A percentile compares a stretch with the other conserved stretches of the same genome.
phyloP scores from a whole-genome alignment of 1,140 invertebrate genomes.

The Lordiphosa mommai region DNA sequence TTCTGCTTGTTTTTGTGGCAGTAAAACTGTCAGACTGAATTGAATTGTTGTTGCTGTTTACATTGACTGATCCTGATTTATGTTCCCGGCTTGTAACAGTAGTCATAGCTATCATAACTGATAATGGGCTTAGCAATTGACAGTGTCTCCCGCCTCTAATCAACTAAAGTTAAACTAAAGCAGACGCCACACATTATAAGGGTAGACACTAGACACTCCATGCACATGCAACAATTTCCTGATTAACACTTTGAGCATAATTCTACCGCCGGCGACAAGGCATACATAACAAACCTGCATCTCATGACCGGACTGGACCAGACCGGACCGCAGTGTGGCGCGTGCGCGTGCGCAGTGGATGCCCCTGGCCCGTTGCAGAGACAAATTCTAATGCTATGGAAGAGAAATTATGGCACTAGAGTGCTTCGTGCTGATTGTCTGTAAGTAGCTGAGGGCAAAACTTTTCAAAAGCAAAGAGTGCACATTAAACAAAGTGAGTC shows the following conservation, averaged over 20 bases:
- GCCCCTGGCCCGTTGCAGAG: slow-evolving; percentile 38
- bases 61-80: slow-evolving; percentile 58
- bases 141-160: slow-evolving; percentile 28
- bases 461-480: slow-evolving; percentile 35
- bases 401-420: slow-evolving; percentile 49
- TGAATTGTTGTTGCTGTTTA: slow-evolving; percentile 29
- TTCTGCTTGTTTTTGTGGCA: slow-evolving; percentile 38
- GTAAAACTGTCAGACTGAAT: slow-evolving; percentile 64
- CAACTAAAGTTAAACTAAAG: slow-evolving; percentile 19
- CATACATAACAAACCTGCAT: slow-evolving; percentile 62
- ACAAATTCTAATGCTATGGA: slow-evolving; percentile 66
- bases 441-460: slow-evolving; percentile 74
- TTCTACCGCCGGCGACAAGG: slow-evolving; percentile 69
- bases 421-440: slow-evolving; percentile 66
- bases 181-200: slow-evolving; percentile 57
- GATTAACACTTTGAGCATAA: slow-evolving; percentile 77
- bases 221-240: slow-evolving; percentile 61
- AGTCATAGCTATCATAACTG: slow-evolving; percentile 48
- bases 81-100: slow-evolving; percentile 23
- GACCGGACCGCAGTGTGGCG: background rate
- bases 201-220: slow-evolving; percentile 16
- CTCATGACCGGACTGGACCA: slow-evolving; percentile 11
- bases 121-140: slow-evolving; percentile 61
- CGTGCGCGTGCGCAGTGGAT: slow-evolving; percentile 55
- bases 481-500: slow-evolving; percentile 45